Evolutionary conservation across 1,140 invertebrate genomes (phyloP).

Genomic region (Lasioglossum baleicum): DNA sequence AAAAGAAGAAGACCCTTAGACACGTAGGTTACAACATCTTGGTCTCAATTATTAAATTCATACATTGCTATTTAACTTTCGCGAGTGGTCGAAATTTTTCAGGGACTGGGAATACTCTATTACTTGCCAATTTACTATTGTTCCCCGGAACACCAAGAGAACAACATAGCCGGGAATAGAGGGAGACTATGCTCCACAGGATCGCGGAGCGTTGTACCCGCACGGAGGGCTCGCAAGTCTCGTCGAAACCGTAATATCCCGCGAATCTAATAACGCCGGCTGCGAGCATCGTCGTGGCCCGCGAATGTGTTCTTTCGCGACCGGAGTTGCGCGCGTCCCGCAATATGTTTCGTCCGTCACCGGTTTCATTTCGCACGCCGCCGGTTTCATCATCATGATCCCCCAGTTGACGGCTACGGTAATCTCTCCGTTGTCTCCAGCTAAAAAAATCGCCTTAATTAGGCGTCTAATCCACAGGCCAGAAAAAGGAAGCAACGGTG

Average conservation of each 20-base stretch:
- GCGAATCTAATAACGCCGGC: not conserved
- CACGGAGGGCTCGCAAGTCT: not conserved
- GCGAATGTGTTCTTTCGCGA: conserved; percentile 5
- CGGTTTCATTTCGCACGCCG: not conserved
- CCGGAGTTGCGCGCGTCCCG: not conserved
- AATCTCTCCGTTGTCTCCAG: not conserved
- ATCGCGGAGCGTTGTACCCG: not conserved
- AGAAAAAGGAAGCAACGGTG: too few relatives aligned
- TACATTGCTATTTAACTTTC: too few relatives aligned
- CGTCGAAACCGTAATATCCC: conserved; percentile 2
- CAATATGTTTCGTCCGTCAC: not conserved
- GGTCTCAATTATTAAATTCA: too few relatives aligned
- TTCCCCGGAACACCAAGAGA: not conserved
- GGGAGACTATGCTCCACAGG: not conserved
- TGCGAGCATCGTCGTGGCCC: not conserved
- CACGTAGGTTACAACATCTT: too few relatives aligned
- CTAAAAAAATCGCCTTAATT: conserved; percentile 25
- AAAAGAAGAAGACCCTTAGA: too few relatives aligned
- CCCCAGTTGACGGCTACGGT: not conserved
- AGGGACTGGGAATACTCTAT: not conserved
- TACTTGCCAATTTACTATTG: conserved; percentile 12
- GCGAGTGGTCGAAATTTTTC: not conserved
- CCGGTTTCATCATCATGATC: not conserved
- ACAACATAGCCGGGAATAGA: too few relatives aligned
- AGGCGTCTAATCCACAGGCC: not conserved